These are phyloP conservation scores for Imbricaverruca yamaguchii DNA, from an alignment of 2,888 invertebrate species.

Conservation along the genomic window DNA sequence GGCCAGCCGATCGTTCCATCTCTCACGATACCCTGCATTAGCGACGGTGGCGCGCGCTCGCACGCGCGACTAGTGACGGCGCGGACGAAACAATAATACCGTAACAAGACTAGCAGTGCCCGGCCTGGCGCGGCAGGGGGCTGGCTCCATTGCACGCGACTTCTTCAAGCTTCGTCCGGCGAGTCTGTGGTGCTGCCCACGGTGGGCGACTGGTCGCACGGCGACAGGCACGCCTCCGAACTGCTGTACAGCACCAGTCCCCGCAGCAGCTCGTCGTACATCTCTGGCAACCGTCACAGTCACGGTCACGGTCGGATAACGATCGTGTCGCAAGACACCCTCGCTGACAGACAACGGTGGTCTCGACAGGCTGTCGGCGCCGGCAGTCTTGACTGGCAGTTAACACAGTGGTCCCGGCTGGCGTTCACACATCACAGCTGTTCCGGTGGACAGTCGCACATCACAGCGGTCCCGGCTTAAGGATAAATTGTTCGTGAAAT, in stretches of 20 bases:
- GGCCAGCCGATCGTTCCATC: neutral
- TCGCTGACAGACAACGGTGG: too few species aligned
- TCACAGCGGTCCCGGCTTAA: too few species aligned
- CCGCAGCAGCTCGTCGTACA: slow-evolving; percentile 15
- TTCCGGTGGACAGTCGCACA: too few species aligned
- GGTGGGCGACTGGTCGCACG: slow-evolving; percentile 22
- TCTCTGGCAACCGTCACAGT: neutral
- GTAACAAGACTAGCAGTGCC: slow-evolving; percentile 12
- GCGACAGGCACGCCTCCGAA: neutral
- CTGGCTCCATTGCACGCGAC: slow-evolving; percentile 4
- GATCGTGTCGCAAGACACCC: too few species aligned
- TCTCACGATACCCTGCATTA: neutral
- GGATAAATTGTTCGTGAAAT: too few species aligned
- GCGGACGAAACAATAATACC: neutral
- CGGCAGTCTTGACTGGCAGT: too few species aligned
- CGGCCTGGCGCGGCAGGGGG: neutral
- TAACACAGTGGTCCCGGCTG: too few species aligned
- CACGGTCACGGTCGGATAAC: too few species aligned
- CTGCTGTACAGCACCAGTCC: neutral
- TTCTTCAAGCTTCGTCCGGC: neutral
- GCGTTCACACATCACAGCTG: too few species aligned
- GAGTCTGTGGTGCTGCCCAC: slow-evolving; percentile 22
- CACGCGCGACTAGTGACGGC: slow-evolving; percentile 16
- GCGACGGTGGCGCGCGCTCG: neutral
- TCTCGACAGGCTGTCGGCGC: too few species aligned